Evolutionary conservation across 2,113 vertebrate genomes (phyloP).

Genomic region (Cephalopterus ornatus): DNA sequence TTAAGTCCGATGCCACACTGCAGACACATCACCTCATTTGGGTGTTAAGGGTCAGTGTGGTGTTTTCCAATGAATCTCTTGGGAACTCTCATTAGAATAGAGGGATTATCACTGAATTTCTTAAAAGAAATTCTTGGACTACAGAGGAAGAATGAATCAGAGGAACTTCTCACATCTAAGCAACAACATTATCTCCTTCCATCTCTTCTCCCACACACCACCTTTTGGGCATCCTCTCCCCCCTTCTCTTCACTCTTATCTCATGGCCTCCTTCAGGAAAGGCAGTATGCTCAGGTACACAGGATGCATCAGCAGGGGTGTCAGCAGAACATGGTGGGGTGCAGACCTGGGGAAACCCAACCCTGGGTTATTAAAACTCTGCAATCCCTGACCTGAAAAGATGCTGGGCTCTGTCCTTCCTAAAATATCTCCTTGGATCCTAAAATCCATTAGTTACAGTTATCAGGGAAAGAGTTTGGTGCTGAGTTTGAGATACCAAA

Average conservation of each 20-base stretch:
- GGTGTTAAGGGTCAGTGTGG: not conserved
- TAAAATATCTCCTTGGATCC: not conserved
- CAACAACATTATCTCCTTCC: not conserved
- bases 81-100: not conserved
- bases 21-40: not conserved
- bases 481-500: not conserved
- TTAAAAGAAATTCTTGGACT: not conserved
- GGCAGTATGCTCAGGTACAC: not conserved
- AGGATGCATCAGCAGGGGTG: fast-evolving
- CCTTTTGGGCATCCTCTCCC: not conserved
- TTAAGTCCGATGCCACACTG: fast-evolving
- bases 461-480: slow-evolving; percentile 1
- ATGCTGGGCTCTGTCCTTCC: not conserved
- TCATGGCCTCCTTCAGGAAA: not conserved
- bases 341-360: not conserved
- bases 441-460: slow-evolving; percentile 15
- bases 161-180: not conserved
- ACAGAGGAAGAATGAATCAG: not conserved
- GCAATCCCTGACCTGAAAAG: not conserved
- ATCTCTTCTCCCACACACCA: not conserved
- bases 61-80: not conserved
- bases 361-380: not conserved
- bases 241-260: not conserved
- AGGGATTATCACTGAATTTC: not conserved
- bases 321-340: not conserved